Evolutionary conservation across 1,140 invertebrate species (phyloP).

Genomic region (Philaenus spumarius): DNA sequence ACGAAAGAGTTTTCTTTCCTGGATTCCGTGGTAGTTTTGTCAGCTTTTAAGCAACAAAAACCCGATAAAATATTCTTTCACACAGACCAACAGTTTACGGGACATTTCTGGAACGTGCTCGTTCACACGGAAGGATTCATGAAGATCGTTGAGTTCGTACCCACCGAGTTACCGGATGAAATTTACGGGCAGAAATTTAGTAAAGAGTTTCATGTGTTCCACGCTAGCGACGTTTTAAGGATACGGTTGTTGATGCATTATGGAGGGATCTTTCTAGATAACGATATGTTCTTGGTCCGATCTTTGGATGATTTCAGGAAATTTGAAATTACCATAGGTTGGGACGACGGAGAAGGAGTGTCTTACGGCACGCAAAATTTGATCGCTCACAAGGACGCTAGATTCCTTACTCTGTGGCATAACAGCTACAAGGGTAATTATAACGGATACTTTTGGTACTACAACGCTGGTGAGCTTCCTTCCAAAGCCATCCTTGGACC

Average conservation of each 20-base stretch:
- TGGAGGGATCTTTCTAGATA: constrained; percentile 31
- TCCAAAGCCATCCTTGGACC: constrained; percentile 16
- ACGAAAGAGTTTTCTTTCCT: constrained; percentile 14
- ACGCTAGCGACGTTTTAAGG: constrained; percentile 24
- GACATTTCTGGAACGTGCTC: constrained; percentile 25
- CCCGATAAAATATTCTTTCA: constrained; percentile 28
- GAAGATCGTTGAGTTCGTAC: no score
- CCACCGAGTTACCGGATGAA: no score
- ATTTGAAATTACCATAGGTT: constrained; percentile 41
- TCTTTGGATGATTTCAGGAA: constrained; percentile 26
- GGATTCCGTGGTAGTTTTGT: constrained; percentile 20
- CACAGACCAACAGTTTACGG: constrained; percentile 20
- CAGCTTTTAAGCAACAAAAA: constrained; percentile 26
- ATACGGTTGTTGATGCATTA: constrained; percentile 25
- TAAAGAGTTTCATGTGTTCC: background rate
- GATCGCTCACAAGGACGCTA: no score
- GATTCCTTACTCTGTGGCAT: no score
- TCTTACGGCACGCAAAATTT: constrained; percentile 33
- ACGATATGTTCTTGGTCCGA: constrained; percentile 26
- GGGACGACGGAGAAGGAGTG: constrained; percentile 31
- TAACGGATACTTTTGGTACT: no score
- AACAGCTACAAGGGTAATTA: no score
- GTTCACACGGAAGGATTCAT: background rate
- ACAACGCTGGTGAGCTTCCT: constrained; percentile 33
- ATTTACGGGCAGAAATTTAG: no score